Evolutionary conservation across 2,888 invertebrate genomes (phyloP), one percentile per base, ranked within the genome.

Genomic region (Chaitophorus viminalis): DNA sequence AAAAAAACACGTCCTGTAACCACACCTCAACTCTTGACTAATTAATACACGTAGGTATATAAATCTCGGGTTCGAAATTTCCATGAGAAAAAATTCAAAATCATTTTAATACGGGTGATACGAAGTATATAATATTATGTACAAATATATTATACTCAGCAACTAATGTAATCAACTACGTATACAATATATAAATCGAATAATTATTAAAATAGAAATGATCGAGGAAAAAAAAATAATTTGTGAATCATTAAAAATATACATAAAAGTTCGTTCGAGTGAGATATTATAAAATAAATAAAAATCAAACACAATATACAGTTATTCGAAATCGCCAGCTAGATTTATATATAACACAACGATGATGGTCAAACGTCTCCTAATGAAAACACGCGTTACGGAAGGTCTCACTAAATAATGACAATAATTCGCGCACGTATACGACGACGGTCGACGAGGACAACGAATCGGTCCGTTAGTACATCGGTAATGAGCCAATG

Each of bases 141-240:
- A 33, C 29, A 21, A n/a, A 33, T 21, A 46, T 9, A 46, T 5
- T n/a, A 9, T 46, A 46, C 14, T 31, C 70, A 25, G 70, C 5
- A 25, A 29, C 70, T 82, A n/a, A 29, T 70, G 21, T 46, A 14
- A 46, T 46, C 46, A 14, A 46, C 46, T 46, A 46, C 39, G 39
- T 39, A 39, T 11, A n/a, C n/a, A 36, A 36, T 11, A 39, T 33
- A 52, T 52, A 72, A 74, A 75, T 83, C 82, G 60, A 39, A 74
- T 60, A 83, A 74, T 60, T 74, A 74, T 74, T 60, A 36, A 83
- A 83, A 74, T 14, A 29, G n/a, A 83, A 75, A 83, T n/a, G 74
- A 36, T 60, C 74, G 33, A 72, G 36, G 52, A 36, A 36, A 60
- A n/a, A 65, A 14, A 39, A 39, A 65, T n/a, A 46, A 65, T 46